Percentiles rank a stretch among this genome's conserved stretches.
These are phyloP conservation scores for Ptychochromis oligacanthus DNA, from an alignment of 2,113 vertebrate genomes.

Conservation along the genomic window DNA sequence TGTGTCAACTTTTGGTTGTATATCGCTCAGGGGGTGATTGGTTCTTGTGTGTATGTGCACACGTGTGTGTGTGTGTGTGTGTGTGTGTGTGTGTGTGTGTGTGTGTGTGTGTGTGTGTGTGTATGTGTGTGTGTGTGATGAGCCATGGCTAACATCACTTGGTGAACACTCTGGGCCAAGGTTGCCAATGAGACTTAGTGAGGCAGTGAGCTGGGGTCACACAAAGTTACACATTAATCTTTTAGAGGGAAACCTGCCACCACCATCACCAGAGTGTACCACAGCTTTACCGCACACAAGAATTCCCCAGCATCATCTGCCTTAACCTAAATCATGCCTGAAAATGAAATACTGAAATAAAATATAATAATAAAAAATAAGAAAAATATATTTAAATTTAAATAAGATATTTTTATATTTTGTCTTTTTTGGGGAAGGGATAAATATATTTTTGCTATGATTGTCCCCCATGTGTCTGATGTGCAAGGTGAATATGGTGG, in stretches of 20 bases:
- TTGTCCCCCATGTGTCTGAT: neutral
- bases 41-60: neutral
- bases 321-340: neutral
- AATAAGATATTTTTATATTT: neutral
- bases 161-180: slow-evolving; percentile 58
- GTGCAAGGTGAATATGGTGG: neutral
- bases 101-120: slow-evolving; percentile 15
- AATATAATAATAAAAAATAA: neutral
- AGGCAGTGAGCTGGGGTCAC: slow-evolving; percentile 73
- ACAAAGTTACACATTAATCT: slow-evolving; percentile 75
- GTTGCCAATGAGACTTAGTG: slow-evolving; percentile 50
- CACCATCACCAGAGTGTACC: slow-evolving; percentile 19
- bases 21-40: slow-evolving; percentile 1
- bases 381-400: neutral
- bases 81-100: slow-evolving; percentile 10
- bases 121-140: slow-evolving; percentile 57
- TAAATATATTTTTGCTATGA: neutral
- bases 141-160: slow-evolving; percentile 63
- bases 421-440: neutral
- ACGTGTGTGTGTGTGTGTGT: slow-evolving; percentile 49
- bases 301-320: neutral
- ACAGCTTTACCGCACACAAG: neutral
- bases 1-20: neutral
- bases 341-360: neutral
- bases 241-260: slow-evolving; percentile 52